Evolutionary conservation across 2,888 invertebrate species (phyloP).

Genomic region (Calliphora vomitoria): DNA sequence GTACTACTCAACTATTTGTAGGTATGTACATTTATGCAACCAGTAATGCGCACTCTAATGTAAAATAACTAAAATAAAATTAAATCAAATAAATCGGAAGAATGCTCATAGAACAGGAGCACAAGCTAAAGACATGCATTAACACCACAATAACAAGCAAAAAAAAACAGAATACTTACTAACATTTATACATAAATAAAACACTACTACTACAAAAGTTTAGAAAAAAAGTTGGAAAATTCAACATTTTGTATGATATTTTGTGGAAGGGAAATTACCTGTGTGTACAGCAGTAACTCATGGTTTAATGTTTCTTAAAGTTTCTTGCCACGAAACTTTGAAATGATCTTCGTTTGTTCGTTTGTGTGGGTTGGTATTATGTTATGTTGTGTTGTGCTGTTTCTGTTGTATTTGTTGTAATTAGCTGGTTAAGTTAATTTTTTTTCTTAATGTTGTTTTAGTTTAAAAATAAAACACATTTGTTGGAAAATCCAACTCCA

Average conservation of each 20-base stretch:
- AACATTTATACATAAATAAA: neutral
- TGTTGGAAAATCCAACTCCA: neutral
- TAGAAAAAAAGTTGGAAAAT: neutral
- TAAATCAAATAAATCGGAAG: neutral
- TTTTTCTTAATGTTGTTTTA: neutral
- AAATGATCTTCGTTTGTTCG: neutral
- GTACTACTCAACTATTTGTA: neutral
- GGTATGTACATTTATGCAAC: conserved; percentile 35
- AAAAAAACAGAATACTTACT: neutral
- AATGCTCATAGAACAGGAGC: neutral
- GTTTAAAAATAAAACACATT: neutral
- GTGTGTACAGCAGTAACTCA: conserved; percentile 64
- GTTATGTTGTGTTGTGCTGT: conserved; percentile 17
- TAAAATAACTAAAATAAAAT: conserved; percentile 28
- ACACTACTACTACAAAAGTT: neutral
- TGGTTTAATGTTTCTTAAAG: conserved; percentile 50
- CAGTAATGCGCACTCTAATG: conserved; percentile 57
- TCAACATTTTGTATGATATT: neutral
- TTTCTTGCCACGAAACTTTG: conserved; percentile 56
- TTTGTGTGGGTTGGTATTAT: neutral
- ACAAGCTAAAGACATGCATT: neutral
- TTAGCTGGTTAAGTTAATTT: conserved; percentile 5
- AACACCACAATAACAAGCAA: neutral
- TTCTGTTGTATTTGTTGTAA: neutral
- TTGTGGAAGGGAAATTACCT: conserved; percentile 50